Base-by-base conservation (phyloP, 2,113 vertebrate species). In the Trogon melanurus region DNA sequence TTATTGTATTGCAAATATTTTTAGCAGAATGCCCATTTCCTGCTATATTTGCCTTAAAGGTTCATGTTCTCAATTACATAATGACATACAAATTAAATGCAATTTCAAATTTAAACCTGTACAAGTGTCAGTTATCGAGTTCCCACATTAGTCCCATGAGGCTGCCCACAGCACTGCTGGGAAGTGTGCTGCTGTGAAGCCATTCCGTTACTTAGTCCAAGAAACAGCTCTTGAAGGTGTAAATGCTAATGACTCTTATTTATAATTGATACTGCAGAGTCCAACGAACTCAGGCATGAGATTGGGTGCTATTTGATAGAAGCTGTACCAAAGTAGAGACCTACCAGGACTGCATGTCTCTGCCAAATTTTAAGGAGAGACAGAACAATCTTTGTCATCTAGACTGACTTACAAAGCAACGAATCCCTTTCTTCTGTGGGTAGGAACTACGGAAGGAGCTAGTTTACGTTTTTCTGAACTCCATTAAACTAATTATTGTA, bases 1-100 rank as follows among this genome's bases (percentile, higher is more conserved):
- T 96, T 97, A 96, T 83, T 95, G 72, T 80, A 96, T 97, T 97
- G 95, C 94, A 97, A 96, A 96, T 97, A 98, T 96, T 98, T 98
- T 97, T 97, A 97, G 93, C 92, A 97, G 26, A 32, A 93, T 98
- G 93, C 90, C 94, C 96, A 92, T 97, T 98, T 97, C 71, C 16
- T 82, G 50, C 57, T 91, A 75, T 92, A 91, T 97, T 98, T 98
- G 96, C 97, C 97, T 98, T 96, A 97, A 97, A 98, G 97, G 91
- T 97, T 95, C 64, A 85, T 97, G 96, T 97, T 98, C 95, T 98
- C 85, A 70, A 96, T 97, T 98, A 97, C 95, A 95, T 98, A 98
- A 98, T 97, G 97, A 97, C 93, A 97, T 91, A 98, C 91, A 98
- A 98, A 98, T 98, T 97, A 97, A 98, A 97, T 97, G 85, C 96